phyloP scores from a whole-genome alignment of 2,888 invertebrate genomes.

The Gymnoscelis rufifasciata region DNA sequence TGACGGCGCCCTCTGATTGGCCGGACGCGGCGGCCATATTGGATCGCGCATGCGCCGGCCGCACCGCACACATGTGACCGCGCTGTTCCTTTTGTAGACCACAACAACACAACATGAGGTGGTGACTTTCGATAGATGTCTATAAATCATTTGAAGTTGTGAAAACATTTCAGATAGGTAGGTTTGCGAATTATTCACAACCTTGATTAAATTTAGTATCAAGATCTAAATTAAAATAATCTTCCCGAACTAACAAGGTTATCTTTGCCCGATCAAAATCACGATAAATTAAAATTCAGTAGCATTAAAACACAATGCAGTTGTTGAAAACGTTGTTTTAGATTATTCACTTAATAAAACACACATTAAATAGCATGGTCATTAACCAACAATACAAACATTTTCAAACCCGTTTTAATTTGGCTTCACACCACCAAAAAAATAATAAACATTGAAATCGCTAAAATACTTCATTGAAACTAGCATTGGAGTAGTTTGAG shows the following conservation, averaged over 20 bases:
- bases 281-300: neutral
- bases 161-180: no score
- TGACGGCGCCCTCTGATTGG: slow-evolving; percentile 55
- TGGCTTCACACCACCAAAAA: slow-evolving; percentile 22
- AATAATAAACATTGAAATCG: slow-evolving; percentile 35
- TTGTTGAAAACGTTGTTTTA: neutral
- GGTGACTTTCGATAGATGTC: slow-evolving; percentile 19
- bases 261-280: neutral
- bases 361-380: slow-evolving; percentile 13
- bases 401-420: slow-evolving; percentile 20
- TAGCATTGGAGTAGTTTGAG: slow-evolving; percentile 40
- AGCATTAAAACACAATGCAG: neutral
- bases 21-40: slow-evolving; percentile 65
- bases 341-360: slow-evolving; percentile 4
- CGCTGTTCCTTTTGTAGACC: slow-evolving; percentile 34
- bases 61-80: slow-evolving; percentile 56
- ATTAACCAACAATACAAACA: slow-evolving; percentile 18
- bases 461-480: slow-evolving; percentile 48
- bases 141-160: no score
- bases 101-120: slow-evolving; percentile 21
- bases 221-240: no score
- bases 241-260: neutral
- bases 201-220: no score
- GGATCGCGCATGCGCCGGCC: slow-evolving; percentile 65
- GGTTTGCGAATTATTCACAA: no score